A percentile compares a stretch with the other conserved stretches of the same genome.
Conservation (phyloP, 2,113 vertebrate genomes). For the Myocastor coypus region DNA sequence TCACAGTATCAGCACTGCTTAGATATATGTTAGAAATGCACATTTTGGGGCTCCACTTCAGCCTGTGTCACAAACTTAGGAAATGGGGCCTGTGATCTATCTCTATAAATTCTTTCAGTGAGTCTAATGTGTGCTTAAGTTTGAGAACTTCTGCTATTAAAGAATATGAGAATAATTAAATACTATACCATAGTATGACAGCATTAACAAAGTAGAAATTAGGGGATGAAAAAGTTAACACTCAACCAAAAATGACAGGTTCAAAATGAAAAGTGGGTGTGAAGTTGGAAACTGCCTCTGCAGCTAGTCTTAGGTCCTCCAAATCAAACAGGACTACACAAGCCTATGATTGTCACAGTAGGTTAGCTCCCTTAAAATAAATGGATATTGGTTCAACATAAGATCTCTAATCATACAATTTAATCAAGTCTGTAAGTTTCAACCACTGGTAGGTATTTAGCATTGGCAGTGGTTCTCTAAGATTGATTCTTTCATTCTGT, state of each 20-base stretch:
- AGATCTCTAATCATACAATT: slow-evolving; percentile 40
- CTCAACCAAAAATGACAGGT: neutral
- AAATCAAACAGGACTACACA: neutral
- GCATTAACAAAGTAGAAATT: slow-evolving; percentile 11
- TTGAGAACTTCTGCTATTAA: neutral
- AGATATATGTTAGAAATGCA: slow-evolving; percentile 24
- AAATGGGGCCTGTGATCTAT: neutral
- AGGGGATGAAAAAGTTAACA: slow-evolving; percentile 18
- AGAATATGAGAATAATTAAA: neutral
- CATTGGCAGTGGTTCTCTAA: neutral
- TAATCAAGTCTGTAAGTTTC: slow-evolving; percentile 41
- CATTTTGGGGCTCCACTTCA: neutral
- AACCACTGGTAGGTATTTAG: neutral
- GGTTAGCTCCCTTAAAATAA: slow-evolving; percentile 41
- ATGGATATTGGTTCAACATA: neutral
- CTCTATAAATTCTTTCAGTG: slow-evolving; percentile 38
- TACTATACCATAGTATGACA: neutral
- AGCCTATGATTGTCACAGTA: neutral
- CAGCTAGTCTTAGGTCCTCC: neutral
- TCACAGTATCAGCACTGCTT: neutral
- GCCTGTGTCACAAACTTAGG: neutral
- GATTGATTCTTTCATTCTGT: neutral
- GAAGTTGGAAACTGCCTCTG: neutral
- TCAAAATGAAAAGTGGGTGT: neutral
- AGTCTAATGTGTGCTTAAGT: neutral